Conservation (phyloP, 2,797 vertebrate species). For the Erithacus rubecula region DNA sequence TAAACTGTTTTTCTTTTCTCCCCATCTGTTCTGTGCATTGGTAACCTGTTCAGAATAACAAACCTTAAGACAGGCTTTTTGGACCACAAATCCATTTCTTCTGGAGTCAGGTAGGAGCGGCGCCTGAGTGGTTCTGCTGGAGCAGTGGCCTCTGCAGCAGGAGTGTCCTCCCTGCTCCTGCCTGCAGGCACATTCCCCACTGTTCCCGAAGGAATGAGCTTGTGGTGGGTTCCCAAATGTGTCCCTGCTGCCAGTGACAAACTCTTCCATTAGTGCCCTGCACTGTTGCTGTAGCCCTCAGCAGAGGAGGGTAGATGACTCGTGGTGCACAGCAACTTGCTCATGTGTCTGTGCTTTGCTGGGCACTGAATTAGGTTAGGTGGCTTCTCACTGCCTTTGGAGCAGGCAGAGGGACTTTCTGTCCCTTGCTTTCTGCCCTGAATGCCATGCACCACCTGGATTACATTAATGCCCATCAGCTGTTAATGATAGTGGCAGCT, state of each 20-base stretch:
- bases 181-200: rapidly evolving
- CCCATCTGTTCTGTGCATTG: neutral
- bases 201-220: rapidly evolving
- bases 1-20: neutral
- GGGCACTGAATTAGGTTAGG: neutral
- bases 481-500: neutral
- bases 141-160: neutral
- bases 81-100: neutral
- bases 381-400: neutral
- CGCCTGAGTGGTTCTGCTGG: neutral
- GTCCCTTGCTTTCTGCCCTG: neutral
- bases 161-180: rapidly evolving
- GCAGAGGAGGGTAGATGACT: neutral
- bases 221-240: neutral
- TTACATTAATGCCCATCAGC: neutral
- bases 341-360: neutral
- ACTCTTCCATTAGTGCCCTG: rapidly evolving
- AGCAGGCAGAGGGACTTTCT: neutral
- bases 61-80: neutral
- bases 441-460: neutral
- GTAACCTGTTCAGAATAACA: neutral
- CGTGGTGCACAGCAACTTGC: neutral
- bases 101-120: rapidly evolving
- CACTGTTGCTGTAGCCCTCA: neutral
- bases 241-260: neutral